Conservation (phyloP, 2,888 invertebrate genomes). For the Stenolophus ochropezus region DNA sequence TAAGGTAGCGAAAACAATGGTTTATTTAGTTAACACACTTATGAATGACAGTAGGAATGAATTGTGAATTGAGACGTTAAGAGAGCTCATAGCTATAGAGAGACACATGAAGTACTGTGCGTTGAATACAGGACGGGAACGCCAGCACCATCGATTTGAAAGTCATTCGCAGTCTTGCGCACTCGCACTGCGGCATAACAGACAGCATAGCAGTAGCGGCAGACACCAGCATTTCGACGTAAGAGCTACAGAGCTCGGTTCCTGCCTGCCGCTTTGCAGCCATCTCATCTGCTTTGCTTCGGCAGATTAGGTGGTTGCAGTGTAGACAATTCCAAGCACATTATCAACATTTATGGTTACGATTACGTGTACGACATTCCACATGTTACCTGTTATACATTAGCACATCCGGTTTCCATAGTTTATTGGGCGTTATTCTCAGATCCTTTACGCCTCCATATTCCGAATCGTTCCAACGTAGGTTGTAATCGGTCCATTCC, state of each 20-base stretch:
- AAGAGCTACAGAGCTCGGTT: background rate
- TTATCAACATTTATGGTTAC: background rate
- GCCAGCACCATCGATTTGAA: constrained; percentile 26
- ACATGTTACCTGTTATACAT: constrained; percentile 97
- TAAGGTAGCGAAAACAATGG: constrained; percentile 28
- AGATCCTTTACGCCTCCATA: constrained; percentile 96
- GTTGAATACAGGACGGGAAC: background rate
- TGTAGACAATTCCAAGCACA: background rate
- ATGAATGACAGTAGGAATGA: background rate
- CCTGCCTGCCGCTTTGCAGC: constrained; percentile 13
- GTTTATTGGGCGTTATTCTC: constrained; percentile 93
- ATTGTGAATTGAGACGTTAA: no score
- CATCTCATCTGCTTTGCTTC: background rate
- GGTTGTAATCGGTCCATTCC: constrained; percentile 99
- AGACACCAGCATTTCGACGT: background rate
- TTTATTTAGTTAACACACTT: background rate
- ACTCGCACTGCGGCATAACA: constrained; percentile 23
- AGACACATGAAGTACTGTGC: no score
- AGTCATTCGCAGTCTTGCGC: constrained; percentile 35
- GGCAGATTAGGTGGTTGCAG: constrained; percentile 12
- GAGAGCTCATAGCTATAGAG: no score
- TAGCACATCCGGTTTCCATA: constrained; percentile 99
- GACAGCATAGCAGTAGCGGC: background rate
- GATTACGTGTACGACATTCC: constrained; percentile 61
- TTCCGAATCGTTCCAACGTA: constrained; percentile 96